Evolutionary conservation across 1,140 invertebrate genomes (phyloP).

Genomic region (Dendrolimus kikuchii): DNA sequence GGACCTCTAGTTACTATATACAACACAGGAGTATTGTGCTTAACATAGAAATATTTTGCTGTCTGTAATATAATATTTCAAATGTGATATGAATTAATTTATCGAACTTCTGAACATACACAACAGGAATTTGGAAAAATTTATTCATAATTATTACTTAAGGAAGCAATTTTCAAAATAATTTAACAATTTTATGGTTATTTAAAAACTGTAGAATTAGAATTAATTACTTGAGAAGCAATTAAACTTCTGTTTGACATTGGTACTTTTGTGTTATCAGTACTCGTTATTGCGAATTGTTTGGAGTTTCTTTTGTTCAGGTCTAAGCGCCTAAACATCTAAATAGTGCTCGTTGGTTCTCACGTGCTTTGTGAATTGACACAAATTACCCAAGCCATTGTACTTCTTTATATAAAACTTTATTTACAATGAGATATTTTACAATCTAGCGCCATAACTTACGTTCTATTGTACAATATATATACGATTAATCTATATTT

Average conservation of each 20-base stretch:
- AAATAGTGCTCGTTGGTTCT: conserved; percentile 29
- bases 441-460: conserved; percentile 53
- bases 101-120: no score
- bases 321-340: conserved; percentile 17
- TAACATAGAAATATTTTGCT: no score
- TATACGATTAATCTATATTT: conserved; percentile 27
- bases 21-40: no score
- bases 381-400: conserved; percentile 38
- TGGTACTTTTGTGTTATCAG: conserved; percentile 3
- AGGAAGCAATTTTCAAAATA: no score
- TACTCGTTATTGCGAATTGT: conserved; percentile 8
- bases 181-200: no score
- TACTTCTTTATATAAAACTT: conserved; percentile 47
- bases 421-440: conserved; percentile 69
- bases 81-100: no score
- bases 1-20: no score
- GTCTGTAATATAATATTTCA: no score
- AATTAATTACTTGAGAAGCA: no score
- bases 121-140: no score
- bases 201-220: no score
- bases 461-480: conserved; percentile 47
- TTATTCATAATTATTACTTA: no score
- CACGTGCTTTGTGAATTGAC: conserved; percentile 33
- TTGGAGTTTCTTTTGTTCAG: conserved; percentile 17
- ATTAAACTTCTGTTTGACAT: conserved; percentile 1